phyloP scores from a whole-genome alignment of 2,113 vertebrate species.

The Sceloporus undulatus region DNA sequence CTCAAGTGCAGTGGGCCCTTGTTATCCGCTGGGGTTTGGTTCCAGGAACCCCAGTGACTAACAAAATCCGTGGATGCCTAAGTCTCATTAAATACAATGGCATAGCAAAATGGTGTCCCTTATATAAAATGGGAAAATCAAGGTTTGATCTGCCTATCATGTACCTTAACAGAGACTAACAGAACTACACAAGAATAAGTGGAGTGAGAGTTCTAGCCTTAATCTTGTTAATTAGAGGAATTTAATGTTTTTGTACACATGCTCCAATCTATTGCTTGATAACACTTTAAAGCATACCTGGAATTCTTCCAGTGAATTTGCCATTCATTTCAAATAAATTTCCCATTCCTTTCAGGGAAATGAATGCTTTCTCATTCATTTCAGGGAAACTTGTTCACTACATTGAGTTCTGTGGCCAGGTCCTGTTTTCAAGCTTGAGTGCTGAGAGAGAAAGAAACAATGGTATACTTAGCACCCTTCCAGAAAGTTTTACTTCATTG shows the following conservation, averaged over 20 bases:
- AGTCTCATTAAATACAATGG: too few species aligned
- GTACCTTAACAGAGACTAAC: background rate
- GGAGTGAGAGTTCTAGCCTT: background rate
- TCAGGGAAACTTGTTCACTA: too few species aligned
- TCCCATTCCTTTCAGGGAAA: too few species aligned
- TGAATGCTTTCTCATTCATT: too few species aligned
- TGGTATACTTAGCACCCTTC: background rate
- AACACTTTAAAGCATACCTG: background rate
- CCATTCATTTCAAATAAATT: background rate
- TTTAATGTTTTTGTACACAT: background rate
- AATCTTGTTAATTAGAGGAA: slow-evolving; percentile 9
- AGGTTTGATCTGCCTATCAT: background rate
- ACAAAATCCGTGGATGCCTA: too few species aligned
- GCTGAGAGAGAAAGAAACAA: background rate
- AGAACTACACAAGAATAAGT: background rate
- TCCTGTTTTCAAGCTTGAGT: too few species aligned
- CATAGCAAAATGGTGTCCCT: too few species aligned
- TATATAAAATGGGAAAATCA: too few species aligned
- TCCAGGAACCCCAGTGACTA: too few species aligned
- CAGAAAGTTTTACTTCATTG: background rate
- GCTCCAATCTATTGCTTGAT: background rate
- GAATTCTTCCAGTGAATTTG: background rate
- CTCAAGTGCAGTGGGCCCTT: too few species aligned
- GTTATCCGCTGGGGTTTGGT: too few species aligned
- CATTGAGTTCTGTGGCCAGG: too few species aligned